Conservation (phyloP, 2,113 vertebrate genomes). For the Xiphophorus couchianus region DNA sequence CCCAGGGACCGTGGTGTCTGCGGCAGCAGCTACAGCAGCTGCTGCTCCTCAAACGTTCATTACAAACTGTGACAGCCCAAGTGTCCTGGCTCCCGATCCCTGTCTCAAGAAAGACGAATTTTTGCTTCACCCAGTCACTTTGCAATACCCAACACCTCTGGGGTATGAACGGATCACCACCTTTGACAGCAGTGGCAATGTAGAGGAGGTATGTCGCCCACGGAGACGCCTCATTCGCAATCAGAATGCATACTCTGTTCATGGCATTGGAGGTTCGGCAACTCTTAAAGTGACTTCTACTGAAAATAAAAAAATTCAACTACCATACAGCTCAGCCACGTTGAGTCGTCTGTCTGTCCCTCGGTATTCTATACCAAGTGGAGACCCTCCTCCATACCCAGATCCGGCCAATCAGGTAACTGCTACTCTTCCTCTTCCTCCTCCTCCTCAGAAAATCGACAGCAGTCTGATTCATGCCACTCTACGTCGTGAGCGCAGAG, state of each 20-base stretch:
- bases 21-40: slow-evolving; percentile 61
- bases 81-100: slow-evolving; percentile 81
- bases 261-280: slow-evolving; percentile 89
- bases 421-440: slow-evolving; percentile 82
- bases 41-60: slow-evolving; percentile 76
- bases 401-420: slow-evolving; percentile 87
- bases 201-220: slow-evolving; percentile 96
- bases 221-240: slow-evolving; percentile 89
- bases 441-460: slow-evolving; percentile 85
- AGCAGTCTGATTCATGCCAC: slow-evolving; percentile 91
- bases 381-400: slow-evolving; percentile 95
- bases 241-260: slow-evolving; percentile 88
- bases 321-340: slow-evolving; percentile 93
- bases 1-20: slow-evolving; percentile 87
- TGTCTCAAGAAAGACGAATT: slow-evolving; percentile 93
- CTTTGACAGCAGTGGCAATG: slow-evolving; percentile 98
- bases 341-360: slow-evolving; percentile 92
- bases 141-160: slow-evolving; percentile 90
- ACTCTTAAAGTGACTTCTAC: slow-evolving; percentile 91
- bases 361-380: slow-evolving; percentile 91
- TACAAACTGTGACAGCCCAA: slow-evolving; percentile 77
- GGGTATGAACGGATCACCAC: slow-evolving; percentile 98
- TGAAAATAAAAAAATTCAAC: slow-evolving; percentile 90
- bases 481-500: slow-evolving; percentile 89
- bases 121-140: slow-evolving; percentile 84